Conservation (phyloP, 2,888 invertebrate genomes). For the Drosophila trichaetosa region DNA sequence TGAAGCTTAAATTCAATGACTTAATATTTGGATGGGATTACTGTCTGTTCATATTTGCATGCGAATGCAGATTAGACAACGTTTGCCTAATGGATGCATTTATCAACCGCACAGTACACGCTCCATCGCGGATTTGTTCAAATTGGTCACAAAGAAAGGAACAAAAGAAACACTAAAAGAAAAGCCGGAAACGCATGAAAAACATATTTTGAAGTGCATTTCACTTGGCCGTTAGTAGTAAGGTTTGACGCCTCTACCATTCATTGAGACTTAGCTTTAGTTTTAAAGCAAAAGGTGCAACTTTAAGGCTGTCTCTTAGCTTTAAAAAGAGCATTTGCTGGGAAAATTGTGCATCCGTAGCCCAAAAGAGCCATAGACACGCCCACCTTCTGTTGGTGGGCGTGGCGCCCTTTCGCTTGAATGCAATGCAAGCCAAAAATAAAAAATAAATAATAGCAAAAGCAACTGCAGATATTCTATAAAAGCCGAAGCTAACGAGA, state of each 20-base stretch:
- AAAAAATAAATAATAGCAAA: slow-evolving; percentile 52
- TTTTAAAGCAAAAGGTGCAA: neutral
- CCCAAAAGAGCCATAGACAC: slow-evolving; percentile 2
- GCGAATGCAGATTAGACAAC: neutral
- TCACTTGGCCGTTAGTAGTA: neutral
- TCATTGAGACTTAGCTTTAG: neutral
- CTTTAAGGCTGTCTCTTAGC: slow-evolving; percentile 16
- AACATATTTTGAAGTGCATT: slow-evolving; percentile 7
- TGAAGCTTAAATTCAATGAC: neutral
- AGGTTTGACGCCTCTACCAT: slow-evolving; percentile 6
- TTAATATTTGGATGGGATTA: neutral
- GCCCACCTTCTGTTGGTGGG: slow-evolving; percentile 30
- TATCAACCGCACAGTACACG: slow-evolving; percentile 6
- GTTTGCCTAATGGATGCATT: slow-evolving; percentile 3
- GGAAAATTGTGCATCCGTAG: slow-evolving; percentile 1
- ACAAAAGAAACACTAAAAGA: neutral
- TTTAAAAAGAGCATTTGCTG: slow-evolving; percentile 18
- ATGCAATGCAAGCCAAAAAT: slow-evolving; percentile 43
- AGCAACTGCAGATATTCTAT: slow-evolving; percentile 75
- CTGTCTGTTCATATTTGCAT: neutral
- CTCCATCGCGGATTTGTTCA: neutral
- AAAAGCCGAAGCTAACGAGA: slow-evolving; percentile 79
- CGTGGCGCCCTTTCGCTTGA: slow-evolving; percentile 55
- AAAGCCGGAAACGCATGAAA: neutral
- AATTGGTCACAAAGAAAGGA: neutral